phyloP scores from a whole-genome alignment of 2,113 vertebrate genomes.

The Hepsetus odoe region DNA sequence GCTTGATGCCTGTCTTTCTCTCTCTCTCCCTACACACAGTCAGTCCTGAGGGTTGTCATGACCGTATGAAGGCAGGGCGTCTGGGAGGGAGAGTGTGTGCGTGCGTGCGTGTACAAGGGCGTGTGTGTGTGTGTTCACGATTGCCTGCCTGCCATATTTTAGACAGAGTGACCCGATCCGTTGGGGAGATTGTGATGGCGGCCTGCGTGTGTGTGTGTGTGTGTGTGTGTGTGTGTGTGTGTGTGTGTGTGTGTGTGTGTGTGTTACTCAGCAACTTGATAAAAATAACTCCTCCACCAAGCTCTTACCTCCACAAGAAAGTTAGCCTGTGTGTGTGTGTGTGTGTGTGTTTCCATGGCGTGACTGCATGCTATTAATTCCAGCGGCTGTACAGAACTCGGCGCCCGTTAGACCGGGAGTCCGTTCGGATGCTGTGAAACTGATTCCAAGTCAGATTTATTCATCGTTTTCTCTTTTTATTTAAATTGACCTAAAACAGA shows the following conservation, averaged over 20 bases:
- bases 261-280: constrained; percentile 45
- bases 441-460: neutral
- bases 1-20: neutral
- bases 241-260: neutral
- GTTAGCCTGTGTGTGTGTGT: neutral
- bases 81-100: constrained; percentile 1
- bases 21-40: constrained; percentile 25
- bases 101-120: neutral
- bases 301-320: neutral
- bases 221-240: neutral
- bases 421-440: neutral
- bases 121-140: neutral
- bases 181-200: neutral
- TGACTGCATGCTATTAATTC: neutral
- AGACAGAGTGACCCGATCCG: constrained; percentile 40
- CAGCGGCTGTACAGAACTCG: neutral
- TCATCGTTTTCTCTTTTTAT: too few relatives aligned
- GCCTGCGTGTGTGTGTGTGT: neutral
- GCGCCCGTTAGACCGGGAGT: neutral
- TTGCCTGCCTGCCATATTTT: too few relatives aligned
- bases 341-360: neutral
- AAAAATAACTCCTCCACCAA: constrained; percentile 58
- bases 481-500: too few relatives aligned
- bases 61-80: neutral
- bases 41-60: constrained; percentile 7